Base-by-base conservation (phyloP, 1,140 invertebrate species). In the Brachionus angularis region DNA sequence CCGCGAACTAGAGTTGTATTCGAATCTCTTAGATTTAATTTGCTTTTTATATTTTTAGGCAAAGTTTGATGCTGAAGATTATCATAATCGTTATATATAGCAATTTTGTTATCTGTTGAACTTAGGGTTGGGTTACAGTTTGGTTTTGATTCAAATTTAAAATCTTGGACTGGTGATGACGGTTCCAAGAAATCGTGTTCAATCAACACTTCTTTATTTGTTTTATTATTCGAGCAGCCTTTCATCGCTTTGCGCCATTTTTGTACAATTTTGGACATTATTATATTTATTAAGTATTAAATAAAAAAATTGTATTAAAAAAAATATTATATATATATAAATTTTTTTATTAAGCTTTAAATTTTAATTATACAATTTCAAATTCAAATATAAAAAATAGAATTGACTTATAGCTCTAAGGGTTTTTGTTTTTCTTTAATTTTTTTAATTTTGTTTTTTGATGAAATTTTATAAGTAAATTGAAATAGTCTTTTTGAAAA, bases 201-300 rank as follows among this genome's bases (percentile, higher is more conserved):
- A 58, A 58, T 58, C 12, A 58, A n/a, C 10, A 34, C 25, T 18
- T 58, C 53, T 58, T 58, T 58, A 12, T 31, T 31, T 29, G 53
- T 39, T 34, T 58, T 21, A 58, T 58, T 58, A 42, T 58, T 58
- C 7, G 18, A 31, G 33, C 53, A 58, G 36, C 53, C 53, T 33
- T 58, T 58, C 2, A 58, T 34, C 18, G 53, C 53, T 58, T 58
- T 58, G 39, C 53, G 53, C 53, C 53, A 58, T 58, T 39, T 58
- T 23, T 23, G 25, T 12, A 39, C 34, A 23, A 58, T 39, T 58
- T 58, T 58, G 36, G 53, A 58, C 53, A 58, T 58, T 58, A 36
- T 58, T 58, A 39, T 39, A 14, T 4, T 12, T 58, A 39, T 39
- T 4, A 29, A 52, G 31, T 52, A 29, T 29, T 52, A 52, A 52